Evolutionary conservation across 2,797 vertebrate species (phyloP), one percentile per base, ranked within the genome.

Genomic region (Sebastes flavidus): DNA sequence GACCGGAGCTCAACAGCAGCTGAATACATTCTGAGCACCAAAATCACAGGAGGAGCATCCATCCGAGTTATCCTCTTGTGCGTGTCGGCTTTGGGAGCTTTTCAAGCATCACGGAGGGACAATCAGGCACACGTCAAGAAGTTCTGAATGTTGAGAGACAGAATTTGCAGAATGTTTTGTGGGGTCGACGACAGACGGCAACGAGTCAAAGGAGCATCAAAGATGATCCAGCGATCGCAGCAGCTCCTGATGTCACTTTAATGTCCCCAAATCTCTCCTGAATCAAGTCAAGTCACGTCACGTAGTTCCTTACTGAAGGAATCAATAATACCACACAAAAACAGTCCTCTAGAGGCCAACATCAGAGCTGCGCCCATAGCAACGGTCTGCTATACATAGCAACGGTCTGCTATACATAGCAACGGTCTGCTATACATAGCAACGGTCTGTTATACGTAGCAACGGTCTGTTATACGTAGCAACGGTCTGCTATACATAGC

Each of bases 1-100:
- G 72, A 77, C 76, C 72, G 58, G 61, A 27, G 65, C 6, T 58
- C 32, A 56, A 58, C n/a, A 60, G 32, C 16, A 60, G 59, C 67
- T 72, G 68, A 71, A 82, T 80, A 62, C 79, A 80, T 78, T 54
- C 34, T 2, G 16, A 65, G 49, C 46, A 25, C 58, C 66, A 61
- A 75, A 85, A 56, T 56, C 32, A 24, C 65, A 81, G 27, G 27
- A 30, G 6, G 55, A 60, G 8, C 9, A n/a, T 22, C 8, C 27
- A n/a, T 56, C 61, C 68, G 18, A 72, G 73, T 52, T 61, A 61
- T 74, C 20, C 22, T 38, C 13, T 75, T 59, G 54, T 20, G 12
- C 14, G 1, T 24, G 56, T 11, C 71, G 46, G 18, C 62, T 62
- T 82, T 42, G 25, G 4, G 75, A 77, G 54, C 81, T 52, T 66